These are phyloP conservation scores for Labrus mixtus DNA, from an alignment of 2,113 vertebrate species.

Conservation along the genomic window DNA sequence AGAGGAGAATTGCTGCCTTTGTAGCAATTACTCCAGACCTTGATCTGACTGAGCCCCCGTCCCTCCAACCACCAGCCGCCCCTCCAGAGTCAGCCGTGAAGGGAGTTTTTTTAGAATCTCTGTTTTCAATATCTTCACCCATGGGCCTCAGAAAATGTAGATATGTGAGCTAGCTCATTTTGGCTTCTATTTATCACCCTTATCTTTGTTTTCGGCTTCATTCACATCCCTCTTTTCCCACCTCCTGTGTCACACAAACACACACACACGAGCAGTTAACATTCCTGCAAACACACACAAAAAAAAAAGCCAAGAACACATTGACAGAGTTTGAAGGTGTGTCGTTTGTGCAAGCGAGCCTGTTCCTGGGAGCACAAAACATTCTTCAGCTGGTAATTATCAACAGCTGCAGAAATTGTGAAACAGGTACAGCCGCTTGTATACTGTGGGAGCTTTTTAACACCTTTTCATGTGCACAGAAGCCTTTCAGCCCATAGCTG, in stretches of 20 bases:
- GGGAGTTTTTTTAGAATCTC: conserved; percentile 30
- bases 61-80: conserved; percentile 2
- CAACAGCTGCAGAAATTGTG: conserved; percentile 43
- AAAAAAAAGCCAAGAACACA: conserved; percentile 32
- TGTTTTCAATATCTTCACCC: conserved; percentile 26
- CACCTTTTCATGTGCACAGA: conserved; percentile 16
- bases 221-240: neutral
- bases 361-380: conserved; percentile 42
- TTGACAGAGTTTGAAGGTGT: conserved; percentile 33
- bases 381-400: conserved; percentile 63
- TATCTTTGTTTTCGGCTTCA: conserved; percentile 8
- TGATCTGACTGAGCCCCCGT: conserved; percentile 60
- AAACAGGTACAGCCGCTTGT: conserved; percentile 50
- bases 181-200: conserved; percentile 38
- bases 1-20: conserved; percentile 60
- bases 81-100: conserved; percentile 18
- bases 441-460: conserved; percentile 20
- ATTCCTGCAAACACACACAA: conserved; percentile 10
- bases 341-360: conserved; percentile 11
- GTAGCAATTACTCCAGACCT: conserved; percentile 62
- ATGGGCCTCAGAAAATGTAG: conserved; percentile 5
- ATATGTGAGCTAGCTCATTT: neutral
- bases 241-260: conserved; percentile 5
- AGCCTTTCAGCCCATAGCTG: conserved; percentile 38
- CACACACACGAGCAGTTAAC: conserved; percentile 11